phyloP scores from a whole-genome alignment of 2,888 invertebrate species.

The Leptinotarsa tumamoca region DNA sequence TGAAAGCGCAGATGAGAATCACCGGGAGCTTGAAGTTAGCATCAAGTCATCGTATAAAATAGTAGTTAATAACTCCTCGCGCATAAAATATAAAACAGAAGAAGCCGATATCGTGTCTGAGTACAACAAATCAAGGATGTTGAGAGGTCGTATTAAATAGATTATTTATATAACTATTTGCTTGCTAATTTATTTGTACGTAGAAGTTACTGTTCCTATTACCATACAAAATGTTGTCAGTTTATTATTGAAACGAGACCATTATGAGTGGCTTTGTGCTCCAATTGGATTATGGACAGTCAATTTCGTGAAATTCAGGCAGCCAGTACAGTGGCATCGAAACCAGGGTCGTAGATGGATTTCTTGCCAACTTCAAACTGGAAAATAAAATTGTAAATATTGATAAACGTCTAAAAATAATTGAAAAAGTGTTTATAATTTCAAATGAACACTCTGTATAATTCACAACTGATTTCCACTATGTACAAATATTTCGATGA shows the following conservation, averaged over 20 bases:
- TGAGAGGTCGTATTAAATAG: constrained; percentile 55
- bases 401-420: too few species aligned
- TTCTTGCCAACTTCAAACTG: not conserved
- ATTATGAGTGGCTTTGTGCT: constrained; percentile 35
- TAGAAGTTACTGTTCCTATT: constrained; percentile 48
- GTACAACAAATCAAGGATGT: constrained; percentile 55
- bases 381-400: too few species aligned
- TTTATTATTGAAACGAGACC: constrained; percentile 38
- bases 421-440: too few species aligned
- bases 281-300: constrained; percentile 28
- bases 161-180: constrained; percentile 57
- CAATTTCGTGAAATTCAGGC: constrained; percentile 31
- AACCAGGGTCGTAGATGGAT: not conserved
- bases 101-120: constrained; percentile 56
- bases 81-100: constrained; percentile 55
- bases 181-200: constrained; percentile 55
- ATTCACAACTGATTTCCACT: too few species aligned
- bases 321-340: not conserved
- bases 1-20: constrained; percentile 15
- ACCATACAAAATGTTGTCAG: constrained; percentile 46
- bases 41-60: constrained; percentile 34
- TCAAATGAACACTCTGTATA: too few species aligned
- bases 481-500: too few species aligned
- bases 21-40: constrained; percentile 17
- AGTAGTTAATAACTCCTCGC: constrained; percentile 52